These are phyloP conservation scores for Callorhinus ursinus DNA, from an alignment of 2,113 vertebrate species.

Conservation along the genomic window DNA sequence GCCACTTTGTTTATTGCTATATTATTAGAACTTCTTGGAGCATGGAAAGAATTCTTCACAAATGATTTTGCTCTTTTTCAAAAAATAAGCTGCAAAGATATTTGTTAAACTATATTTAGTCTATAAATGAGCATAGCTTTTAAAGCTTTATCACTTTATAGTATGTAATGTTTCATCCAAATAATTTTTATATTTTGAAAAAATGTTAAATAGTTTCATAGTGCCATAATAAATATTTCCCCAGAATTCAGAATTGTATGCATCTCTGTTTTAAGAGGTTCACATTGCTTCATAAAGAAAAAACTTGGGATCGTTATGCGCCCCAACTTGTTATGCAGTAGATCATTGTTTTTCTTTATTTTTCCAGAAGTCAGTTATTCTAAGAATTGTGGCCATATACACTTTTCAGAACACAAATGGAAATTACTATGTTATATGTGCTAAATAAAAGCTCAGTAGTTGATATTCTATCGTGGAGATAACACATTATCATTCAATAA, in stretches of 20 bases:
- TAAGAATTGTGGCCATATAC: conserved; percentile 11
- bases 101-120: conserved; percentile 48
- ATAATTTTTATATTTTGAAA: conserved; percentile 59
- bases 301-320: conserved; percentile 30
- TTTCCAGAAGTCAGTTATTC: conserved; percentile 25
- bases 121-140: conserved; percentile 52
- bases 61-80: conserved; percentile 81
- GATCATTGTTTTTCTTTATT: conserved; percentile 40
- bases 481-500: conserved; percentile 11
- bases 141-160: conserved; percentile 47
- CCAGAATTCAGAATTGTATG: conserved; percentile 43
- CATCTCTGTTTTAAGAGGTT: conserved; percentile 54
- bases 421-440: neutral
- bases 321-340: neutral
- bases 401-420: conserved; percentile 53
- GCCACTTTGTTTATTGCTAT: conserved; percentile 83
- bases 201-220: conserved; percentile 41
- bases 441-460: conserved; percentile 43
- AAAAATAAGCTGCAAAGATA: conserved; percentile 73
- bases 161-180: conserved; percentile 47
- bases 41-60: conserved; percentile 86
- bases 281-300: conserved; percentile 51
- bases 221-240: conserved; percentile 23
- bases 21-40: conserved; percentile 83
- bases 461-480: neutral